phyloP scores from a whole-genome alignment of 2,888 invertebrate species.

The Anodontia alba region DNA sequence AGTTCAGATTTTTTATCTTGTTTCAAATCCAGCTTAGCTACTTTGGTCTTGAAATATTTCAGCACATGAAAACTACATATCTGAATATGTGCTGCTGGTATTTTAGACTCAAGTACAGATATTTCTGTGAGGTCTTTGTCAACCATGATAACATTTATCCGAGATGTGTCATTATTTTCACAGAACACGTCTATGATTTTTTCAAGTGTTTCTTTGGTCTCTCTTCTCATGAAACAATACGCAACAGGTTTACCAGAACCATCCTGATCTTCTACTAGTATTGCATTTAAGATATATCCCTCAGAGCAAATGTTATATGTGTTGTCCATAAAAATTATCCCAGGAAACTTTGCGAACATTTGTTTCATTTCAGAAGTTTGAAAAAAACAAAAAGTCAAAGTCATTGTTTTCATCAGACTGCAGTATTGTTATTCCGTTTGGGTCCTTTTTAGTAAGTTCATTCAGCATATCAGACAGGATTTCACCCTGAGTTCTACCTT shows the following conservation, averaged over 20 bases:
- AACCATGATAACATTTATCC: constrained; percentile 1
- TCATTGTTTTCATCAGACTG: neutral
- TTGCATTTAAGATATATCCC: neutral
- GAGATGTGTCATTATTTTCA: neutral
- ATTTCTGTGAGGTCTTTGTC: constrained; percentile 7
- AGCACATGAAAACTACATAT: neutral
- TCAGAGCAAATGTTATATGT: neutral
- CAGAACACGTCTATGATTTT: neutral
- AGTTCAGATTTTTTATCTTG: neutral
- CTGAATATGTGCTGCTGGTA: neutral
- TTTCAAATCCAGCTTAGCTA: neutral
- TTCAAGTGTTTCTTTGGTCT: neutral
- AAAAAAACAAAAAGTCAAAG: neutral
- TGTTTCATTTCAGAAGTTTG: constrained; percentile 7
- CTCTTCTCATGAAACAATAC: neutral
- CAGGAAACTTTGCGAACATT: neutral
- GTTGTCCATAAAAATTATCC: neutral
- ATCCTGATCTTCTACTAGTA: neutral
- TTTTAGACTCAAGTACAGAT: neutral
- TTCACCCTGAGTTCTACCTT: neutral
- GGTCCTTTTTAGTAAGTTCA: neutral
- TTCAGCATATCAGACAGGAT: neutral
- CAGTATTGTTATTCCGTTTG: neutral
- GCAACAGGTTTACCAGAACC: constrained; percentile 2
- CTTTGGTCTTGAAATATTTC: neutral